These are phyloP conservation scores for Drosophila funebris DNA, from an alignment of 1,140 invertebrate species.

Conservation along the genomic window DNA sequence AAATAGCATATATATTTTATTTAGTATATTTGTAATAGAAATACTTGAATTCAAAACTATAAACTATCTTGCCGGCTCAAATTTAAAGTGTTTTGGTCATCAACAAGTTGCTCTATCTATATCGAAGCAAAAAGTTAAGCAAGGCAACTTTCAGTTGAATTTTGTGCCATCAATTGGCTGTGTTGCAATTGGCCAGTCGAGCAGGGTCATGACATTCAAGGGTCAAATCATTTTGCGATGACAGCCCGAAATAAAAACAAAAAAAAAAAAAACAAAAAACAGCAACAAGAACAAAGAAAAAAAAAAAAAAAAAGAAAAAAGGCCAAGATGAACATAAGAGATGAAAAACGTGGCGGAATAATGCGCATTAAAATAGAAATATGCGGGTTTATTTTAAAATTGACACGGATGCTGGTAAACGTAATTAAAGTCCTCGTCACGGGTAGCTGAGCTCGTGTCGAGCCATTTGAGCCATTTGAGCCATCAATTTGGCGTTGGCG, in stretches of 20 bases:
- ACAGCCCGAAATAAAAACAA: slow-evolving; percentile 33
- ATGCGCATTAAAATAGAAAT: slow-evolving; percentile 27
- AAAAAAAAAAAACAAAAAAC: background rate
- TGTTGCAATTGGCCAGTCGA: background rate
- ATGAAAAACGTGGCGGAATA: background rate
- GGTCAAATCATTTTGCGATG: slow-evolving; percentile 49
- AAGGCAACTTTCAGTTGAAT: background rate
- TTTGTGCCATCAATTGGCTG: background rate
- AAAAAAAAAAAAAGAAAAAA: background rate
- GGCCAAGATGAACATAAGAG: background rate
- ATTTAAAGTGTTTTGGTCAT: too few species aligned
- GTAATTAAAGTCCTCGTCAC: slow-evolving; percentile 28
- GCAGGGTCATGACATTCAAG: slow-evolving; percentile 53
- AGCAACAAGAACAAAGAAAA: background rate
- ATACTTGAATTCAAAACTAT: too few species aligned
- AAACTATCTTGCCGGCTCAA: too few species aligned
- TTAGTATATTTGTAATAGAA: too few species aligned
- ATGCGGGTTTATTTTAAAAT: slow-evolving; percentile 43
- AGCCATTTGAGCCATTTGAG: slow-evolving; percentile 33
- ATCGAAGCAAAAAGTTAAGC: too few species aligned
- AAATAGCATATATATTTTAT: too few species aligned
- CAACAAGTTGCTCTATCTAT: too few species aligned
- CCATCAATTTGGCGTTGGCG: slow-evolving; percentile 36
- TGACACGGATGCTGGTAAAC: slow-evolving; percentile 3
- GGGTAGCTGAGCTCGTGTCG: slow-evolving; percentile 3